Base-by-base conservation (phyloP, 2,888 invertebrate species). In the Herminia tarsipennalis region DNA sequence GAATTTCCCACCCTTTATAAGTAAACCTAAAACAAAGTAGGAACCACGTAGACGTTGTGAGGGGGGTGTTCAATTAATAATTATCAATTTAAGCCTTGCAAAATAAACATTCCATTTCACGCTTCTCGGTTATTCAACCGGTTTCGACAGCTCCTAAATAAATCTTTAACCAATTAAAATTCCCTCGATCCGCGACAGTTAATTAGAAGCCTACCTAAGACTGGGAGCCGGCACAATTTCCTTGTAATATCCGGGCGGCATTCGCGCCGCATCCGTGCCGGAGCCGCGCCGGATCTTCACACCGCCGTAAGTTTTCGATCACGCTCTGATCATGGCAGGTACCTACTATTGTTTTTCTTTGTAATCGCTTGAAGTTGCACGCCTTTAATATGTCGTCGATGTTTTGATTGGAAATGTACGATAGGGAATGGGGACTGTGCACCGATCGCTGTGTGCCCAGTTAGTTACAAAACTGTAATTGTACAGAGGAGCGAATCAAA, bases 241-340 rank as follows among this genome's bases (percentile, higher is more conserved):
- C 69, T 49, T 47, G 52, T 58, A 68, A 70, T 70, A 70, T 70
- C 69, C 70, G 67, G 43, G 12, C 39, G 39, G 20, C n/a, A 33
- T 65, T 50, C 62, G 44, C 16, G 25, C 39, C 44, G 65, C 50
- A 64, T 63, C 59, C 49, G 48, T 45, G 43, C 22, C 18, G 46
- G 46, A 56, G 49, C 50, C 55, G 17, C 12, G 4, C 4, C 16
- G 46, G 45, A 41, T 27, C 20, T n/a, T n/a, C 28, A 13, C 36
- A 28, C 28, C 53, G 45, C 40, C 54, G 52, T 57, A 55, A 55
- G 52, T 20, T 70, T 61, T 56, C 61, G 54, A 69, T 64, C 59
- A 50, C 32, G 34, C 13, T 9, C 5, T 13, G 47, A 60, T 55
- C 56, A 55, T 42, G 44, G 29, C 14, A 54, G 29, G 35, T 28